Evolutionary conservation across 2,113 vertebrate genomes (phyloP).

Genomic region (Microtus oregoni): DNA sequence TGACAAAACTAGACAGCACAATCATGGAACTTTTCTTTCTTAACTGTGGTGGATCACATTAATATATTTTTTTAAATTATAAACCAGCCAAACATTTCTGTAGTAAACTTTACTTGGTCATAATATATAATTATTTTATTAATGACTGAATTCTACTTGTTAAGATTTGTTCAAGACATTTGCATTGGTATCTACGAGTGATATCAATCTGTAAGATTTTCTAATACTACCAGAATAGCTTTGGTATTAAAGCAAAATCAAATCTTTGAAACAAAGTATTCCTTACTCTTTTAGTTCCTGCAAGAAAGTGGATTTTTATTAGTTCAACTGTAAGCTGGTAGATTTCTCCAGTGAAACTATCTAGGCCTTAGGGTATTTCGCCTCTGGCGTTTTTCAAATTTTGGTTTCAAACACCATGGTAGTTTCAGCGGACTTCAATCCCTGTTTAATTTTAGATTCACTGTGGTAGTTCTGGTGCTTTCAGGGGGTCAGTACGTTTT

Average conservation of each 20-base stretch:
- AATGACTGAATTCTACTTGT: neutral
- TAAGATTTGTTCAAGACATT: slow-evolving; percentile 23
- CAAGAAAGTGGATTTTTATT: neutral
- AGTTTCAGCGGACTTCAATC: neutral
- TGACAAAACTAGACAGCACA: neutral
- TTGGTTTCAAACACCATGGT: neutral
- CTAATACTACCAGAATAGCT: neutral
- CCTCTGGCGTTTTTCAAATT: neutral
- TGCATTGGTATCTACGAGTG: neutral
- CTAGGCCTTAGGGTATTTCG: neutral
- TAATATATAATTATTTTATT: neutral
- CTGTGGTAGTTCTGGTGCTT: neutral
- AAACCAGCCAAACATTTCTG: neutral
- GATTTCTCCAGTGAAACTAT: neutral
- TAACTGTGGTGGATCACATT: neutral
- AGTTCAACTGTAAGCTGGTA: neutral
- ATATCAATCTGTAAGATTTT: neutral
- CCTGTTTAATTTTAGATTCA: neutral
- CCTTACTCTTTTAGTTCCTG: neutral
- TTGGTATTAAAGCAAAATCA: neutral
- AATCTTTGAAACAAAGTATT: neutral
- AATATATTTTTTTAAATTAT: neutral
- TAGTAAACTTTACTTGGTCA: neutral
- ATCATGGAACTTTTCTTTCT: neutral
- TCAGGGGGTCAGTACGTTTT: neutral